These are phyloP conservation scores for Drosophila lacertosa DNA, from an alignment of 1,140 invertebrate species.

Conservation along the genomic window DNA sequence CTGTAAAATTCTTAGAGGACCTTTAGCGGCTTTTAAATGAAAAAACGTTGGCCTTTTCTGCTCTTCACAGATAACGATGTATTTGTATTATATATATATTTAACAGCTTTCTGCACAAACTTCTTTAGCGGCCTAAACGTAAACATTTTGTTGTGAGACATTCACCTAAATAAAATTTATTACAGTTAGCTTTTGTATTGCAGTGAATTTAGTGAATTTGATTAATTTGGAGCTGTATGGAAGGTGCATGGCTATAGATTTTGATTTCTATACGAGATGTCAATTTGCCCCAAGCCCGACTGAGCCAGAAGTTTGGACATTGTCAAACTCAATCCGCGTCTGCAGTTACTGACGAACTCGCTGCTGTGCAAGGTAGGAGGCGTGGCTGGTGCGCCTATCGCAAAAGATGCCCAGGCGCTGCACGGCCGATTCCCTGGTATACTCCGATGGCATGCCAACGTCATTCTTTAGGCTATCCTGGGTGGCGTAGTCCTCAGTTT, in stretches of 20 bases:
- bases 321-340: no score
- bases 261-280: not conserved
- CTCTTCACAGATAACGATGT: not conserved
- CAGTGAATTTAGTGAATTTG: constrained; percentile 2
- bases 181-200: not conserved
- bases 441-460: constrained; percentile 23
- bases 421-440: constrained; percentile 47
- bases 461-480: not conserved
- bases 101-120: no score
- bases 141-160: no score
- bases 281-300: not conserved
- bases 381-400: not conserved
- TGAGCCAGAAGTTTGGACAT: not conserved
- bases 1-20: no score
- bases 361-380: not conserved
- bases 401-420: constrained; percentile 28
- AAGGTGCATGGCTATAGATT: not conserved
- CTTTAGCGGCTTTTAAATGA: no score
- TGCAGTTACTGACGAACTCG: not conserved
- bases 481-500: not conserved
- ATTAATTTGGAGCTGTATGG: not conserved
- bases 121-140: no score
- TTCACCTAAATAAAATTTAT: no score
- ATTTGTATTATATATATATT: not conserved
- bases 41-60: no score